Percentiles rank a stretch among this genome's conserved stretches.
Conservation (phyloP, 2,888 invertebrate genomes). For the Mimumesa dahlbomi region DNA sequence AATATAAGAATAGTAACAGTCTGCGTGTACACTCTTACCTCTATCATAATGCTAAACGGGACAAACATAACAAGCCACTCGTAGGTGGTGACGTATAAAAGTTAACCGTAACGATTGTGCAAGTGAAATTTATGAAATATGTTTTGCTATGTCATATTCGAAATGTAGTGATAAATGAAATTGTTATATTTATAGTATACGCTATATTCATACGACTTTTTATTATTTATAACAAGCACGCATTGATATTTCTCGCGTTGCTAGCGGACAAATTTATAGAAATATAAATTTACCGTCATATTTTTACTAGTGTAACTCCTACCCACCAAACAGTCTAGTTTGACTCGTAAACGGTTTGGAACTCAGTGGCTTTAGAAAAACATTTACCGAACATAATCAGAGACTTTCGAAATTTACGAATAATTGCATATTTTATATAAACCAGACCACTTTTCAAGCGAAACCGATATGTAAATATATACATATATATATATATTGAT, state of each 20-base stretch:
- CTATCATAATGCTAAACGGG: conserved; percentile 77
- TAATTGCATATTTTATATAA: conserved; percentile 44
- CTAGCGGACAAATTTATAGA: conserved; percentile 9
- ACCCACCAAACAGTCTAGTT: not conserved
- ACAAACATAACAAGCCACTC: conserved; percentile 69
- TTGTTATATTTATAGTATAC: conserved; percentile 36
- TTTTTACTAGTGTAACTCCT: conserved; percentile 8
- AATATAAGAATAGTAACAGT: conserved; percentile 79
- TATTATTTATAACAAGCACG: conserved; percentile 13
- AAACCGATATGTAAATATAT: conserved; percentile 27
- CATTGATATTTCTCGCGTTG: conserved; percentile 5
- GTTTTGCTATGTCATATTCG: conserved; percentile 10
- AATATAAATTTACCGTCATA: conserved; percentile 24
- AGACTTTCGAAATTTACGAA: conserved; percentile 16
- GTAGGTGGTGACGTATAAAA: conserved; percentile 48
- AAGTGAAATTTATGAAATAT: conserved; percentile 8
- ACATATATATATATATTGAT: conserved; percentile 43
- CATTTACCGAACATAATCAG: conserved; percentile 4
- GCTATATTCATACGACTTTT: conserved; percentile 31
- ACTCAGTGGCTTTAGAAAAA: conserved; percentile 2
- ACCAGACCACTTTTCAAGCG: conserved; percentile 25
- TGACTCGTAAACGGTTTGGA: not conserved
- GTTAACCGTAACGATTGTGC: not conserved
- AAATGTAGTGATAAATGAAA: conserved; percentile 20
- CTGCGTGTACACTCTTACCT: conserved; percentile 79